These are phyloP conservation scores for Amblyjoppa proteus DNA, from an alignment of 2,888 invertebrate species.

Conservation along the genomic window DNA sequence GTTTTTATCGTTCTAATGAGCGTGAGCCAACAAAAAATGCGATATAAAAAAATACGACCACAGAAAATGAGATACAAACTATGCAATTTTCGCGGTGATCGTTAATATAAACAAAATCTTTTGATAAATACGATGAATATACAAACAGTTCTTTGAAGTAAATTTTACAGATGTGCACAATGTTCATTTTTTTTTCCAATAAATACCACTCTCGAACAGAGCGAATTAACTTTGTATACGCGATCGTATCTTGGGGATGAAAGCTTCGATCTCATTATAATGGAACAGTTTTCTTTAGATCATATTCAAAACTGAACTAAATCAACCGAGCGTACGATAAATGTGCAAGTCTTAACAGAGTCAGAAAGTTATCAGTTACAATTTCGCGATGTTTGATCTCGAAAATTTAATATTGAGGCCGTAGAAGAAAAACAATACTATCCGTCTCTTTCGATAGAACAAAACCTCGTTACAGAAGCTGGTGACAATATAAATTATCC, in stretches of 20 bases:
- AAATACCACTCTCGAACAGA: constrained; percentile 27
- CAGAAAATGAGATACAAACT: constrained; percentile 38
- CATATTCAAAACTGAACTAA: background rate
- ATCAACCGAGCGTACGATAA: background rate
- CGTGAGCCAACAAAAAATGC: constrained; percentile 18
- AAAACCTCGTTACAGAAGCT: background rate
- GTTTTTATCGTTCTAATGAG: background rate
- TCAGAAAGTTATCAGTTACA: background rate
- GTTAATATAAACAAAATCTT: constrained; percentile 40
- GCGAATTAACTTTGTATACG: background rate
- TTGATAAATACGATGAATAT: constrained; percentile 45
- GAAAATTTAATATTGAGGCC: background rate
- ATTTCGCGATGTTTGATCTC: background rate
- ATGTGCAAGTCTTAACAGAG: background rate
- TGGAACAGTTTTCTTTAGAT: background rate
- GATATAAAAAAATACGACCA: constrained; percentile 27
- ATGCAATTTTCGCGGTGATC: constrained; percentile 30
- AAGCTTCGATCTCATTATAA: background rate
- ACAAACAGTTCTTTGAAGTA: constrained; percentile 48
- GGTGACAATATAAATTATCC: background rate
- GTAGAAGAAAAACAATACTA: background rate
- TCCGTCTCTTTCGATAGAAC: background rate
- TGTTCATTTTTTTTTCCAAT: constrained; percentile 7
- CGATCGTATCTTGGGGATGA: background rate
- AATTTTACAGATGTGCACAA: constrained; percentile 23